Percentiles rank a stretch among this genome's conserved stretches.
These are phyloP conservation scores for Semotilus atromaculatus DNA, from an alignment of 2,797 vertebrate genomes.

Conservation along the genomic window DNA sequence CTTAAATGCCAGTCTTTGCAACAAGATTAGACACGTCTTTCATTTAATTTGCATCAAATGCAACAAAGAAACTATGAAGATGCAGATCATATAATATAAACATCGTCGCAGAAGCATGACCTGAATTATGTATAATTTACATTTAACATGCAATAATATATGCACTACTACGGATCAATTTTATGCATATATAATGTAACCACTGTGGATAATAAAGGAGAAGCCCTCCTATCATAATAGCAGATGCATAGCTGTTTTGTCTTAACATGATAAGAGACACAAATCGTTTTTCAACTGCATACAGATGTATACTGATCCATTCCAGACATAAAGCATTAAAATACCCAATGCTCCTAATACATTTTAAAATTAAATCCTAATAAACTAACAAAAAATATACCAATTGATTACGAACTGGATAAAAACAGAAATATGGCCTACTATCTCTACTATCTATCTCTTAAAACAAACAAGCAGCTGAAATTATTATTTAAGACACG, in stretches of 20 bases:
- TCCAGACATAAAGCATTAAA: not conserved
- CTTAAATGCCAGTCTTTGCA: not conserved
- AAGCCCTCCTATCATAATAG: not conserved
- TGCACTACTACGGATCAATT: not conserved
- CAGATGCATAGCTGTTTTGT: not conserved
- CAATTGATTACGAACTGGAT: not conserved
- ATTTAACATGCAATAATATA: not conserved
- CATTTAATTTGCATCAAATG: not conserved
- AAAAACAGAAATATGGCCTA: conserved; percentile 22
- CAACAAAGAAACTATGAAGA: not conserved
- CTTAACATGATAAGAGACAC: not conserved
- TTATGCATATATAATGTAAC: not conserved
- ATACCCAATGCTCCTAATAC: not conserved
- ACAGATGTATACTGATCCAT: not conserved
- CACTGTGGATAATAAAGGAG: not conserved
- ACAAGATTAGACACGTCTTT: not conserved
- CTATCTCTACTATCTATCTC: no score
- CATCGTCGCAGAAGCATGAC: not conserved
- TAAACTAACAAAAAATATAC: not conserved
- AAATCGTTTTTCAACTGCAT: not conserved
- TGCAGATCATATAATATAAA: not conserved
- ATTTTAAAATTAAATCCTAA: no score
- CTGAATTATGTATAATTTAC: not conserved
- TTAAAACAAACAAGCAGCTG: not conserved
- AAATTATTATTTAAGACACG: not conserved